phyloP scores from a whole-genome alignment of 1,140 invertebrate genomes.

The Fopius arisanus region DNA sequence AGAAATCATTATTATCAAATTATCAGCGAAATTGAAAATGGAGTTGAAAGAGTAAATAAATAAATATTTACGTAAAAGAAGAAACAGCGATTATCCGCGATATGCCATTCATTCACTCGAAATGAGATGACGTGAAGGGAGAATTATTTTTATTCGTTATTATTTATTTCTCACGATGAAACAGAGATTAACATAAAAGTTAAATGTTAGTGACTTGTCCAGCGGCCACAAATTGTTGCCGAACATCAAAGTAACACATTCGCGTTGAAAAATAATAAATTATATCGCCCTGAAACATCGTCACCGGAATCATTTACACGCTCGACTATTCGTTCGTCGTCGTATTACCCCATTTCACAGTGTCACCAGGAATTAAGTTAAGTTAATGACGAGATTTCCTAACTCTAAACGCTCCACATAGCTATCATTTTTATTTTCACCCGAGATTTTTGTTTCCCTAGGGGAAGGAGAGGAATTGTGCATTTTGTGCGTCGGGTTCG shows the following conservation, averaged over 20 bases:
- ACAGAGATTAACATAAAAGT: not conserved
- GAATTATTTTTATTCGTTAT: too few relatives aligned
- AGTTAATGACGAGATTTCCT: not conserved
- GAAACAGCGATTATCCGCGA: too few relatives aligned
- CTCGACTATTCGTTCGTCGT: not conserved
- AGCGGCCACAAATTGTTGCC: not conserved
- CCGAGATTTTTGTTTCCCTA: not conserved
- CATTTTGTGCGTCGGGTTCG: constrained; percentile 8
- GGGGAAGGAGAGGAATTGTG: not conserved
- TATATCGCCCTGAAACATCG: not conserved
- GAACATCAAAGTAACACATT: not conserved
- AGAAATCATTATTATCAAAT: not conserved
- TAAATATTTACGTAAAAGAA: too few relatives aligned
- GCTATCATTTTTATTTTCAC: not conserved
- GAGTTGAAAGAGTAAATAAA: too few relatives aligned
- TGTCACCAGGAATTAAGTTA: not conserved
- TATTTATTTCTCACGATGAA: not conserved
- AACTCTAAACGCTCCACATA: not conserved
- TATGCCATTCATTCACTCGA: too few relatives aligned
- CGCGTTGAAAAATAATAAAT: not conserved
- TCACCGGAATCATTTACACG: not conserved
- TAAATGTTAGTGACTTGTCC: not conserved
- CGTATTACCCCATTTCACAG: not conserved
- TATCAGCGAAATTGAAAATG: not conserved
- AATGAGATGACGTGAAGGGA: too few relatives aligned